Evolutionary conservation across 2,797 vertebrate genomes (phyloP).

Genomic region (Crypturellus tataupa): DNA sequence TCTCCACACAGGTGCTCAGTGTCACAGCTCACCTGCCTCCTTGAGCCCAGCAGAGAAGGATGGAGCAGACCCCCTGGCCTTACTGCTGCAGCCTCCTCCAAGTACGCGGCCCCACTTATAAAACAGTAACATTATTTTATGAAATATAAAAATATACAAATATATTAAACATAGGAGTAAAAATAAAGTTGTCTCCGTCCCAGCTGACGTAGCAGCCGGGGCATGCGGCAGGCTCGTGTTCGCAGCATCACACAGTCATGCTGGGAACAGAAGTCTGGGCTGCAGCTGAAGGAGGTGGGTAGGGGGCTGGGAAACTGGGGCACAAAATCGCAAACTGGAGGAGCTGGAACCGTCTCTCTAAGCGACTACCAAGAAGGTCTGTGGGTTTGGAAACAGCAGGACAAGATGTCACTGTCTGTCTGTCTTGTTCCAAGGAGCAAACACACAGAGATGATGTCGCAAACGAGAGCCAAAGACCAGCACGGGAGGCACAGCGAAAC

Average conservation of each 20-base stretch:
- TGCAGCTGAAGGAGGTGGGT: background rate
- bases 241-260: background rate
- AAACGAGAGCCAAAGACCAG: background rate
- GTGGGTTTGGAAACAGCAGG: background rate
- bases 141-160: background rate
- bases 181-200: background rate
- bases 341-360: background rate
- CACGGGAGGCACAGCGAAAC: background rate
- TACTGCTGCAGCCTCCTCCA: background rate
- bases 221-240: background rate
- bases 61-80: background rate
- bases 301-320: background rate
- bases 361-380: background rate
- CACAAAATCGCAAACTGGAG: constrained; percentile 8
- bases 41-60: background rate
- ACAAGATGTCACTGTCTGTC: background rate
- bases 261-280: background rate
- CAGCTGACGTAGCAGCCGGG: background rate
- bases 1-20: background rate
- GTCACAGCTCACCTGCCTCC: background rate
- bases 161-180: background rate
- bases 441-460: background rate
- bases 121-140: background rate
- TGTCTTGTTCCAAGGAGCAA: background rate
- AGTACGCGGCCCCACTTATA: no score